Evolutionary conservation across 2,113 vertebrate genomes (phyloP), one percentile per base, ranked within the genome.

Genomic region (Sander vitreus): DNA sequence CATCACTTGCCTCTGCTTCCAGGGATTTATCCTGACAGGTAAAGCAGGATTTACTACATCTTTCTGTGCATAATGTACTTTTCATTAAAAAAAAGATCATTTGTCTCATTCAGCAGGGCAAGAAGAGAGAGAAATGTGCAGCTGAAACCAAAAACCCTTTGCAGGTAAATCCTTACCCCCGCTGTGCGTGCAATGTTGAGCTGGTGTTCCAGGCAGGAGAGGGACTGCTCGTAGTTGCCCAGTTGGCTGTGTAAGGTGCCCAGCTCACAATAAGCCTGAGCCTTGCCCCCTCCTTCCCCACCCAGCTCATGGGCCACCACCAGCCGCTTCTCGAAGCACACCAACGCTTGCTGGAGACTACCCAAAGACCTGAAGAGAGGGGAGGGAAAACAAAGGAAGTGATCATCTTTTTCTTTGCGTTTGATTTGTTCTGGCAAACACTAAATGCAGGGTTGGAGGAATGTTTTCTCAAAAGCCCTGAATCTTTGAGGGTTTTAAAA

Each of bases 241-340:
- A 99, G 94, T 89, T 98, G 97, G 94, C 97, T 97, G 93, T 99
- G 98, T 68, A 99, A 93, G 47, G 96, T 96, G 1, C 98, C 98
- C 95, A 99, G 96, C 90, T 99, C 98, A 21, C 98, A 97, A 0
- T 99, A 99, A 0, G 98, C 98, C 92, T 98, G 97, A 13, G 98
- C 98, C 92, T 98, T 98, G 47, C 96, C 96, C 63, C 95, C 97
- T 3, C 96, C 96, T 65, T 97, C 97, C 7, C 98, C 97, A 2
- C 97, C 97, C 0, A 99, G 96, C 92, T 99, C 97, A 0, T 99
- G 98, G 21, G 98, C 96, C 4, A 97, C 97, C 73, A 99, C 98
- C 2, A 99, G 94, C 33, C 97, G 94, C 95, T 99, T 99, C 94
- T 99, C 98, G 21, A 99, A 97, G 91, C 98, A 99, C 89, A 99